Conservation (phyloP, 2,888 invertebrate species). For the Xanthorhoe designata region DNA sequence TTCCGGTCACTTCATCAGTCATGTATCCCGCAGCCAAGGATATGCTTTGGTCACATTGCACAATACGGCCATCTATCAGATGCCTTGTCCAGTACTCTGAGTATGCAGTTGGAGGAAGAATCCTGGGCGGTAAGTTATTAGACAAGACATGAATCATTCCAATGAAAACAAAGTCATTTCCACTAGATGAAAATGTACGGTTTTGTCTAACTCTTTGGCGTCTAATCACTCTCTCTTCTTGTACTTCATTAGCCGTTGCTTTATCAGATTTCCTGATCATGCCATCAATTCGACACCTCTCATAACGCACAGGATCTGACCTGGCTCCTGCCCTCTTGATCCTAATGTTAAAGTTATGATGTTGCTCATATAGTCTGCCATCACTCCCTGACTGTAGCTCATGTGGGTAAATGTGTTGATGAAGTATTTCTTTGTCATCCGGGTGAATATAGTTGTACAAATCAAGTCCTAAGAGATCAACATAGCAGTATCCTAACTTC, state of each 20-base stretch:
- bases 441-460: slow-evolving; percentile 93
- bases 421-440: slow-evolving; percentile 92
- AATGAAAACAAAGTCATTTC: slow-evolving; percentile 88
- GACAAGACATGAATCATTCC: slow-evolving; percentile 89
- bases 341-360: slow-evolving; percentile 85
- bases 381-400: slow-evolving; percentile 75
- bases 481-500: slow-evolving; percentile 94
- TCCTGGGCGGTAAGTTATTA: slow-evolving; percentile 82
- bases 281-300: slow-evolving; percentile 89
- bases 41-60: slow-evolving; percentile 96
- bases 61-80: slow-evolving; percentile 94
- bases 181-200: slow-evolving; percentile 82
- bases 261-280: slow-evolving; percentile 85
- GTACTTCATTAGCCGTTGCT: slow-evolving; percentile 81
- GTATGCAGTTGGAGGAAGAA: slow-evolving; percentile 87
- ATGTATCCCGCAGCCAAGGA: slow-evolving; percentile 95
- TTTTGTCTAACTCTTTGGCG: slow-evolving; percentile 83
- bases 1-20: slow-evolving; percentile 95
- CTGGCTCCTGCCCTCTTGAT: slow-evolving; percentile 89
- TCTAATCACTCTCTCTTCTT: slow-evolving; percentile 80
- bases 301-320: slow-evolving; percentile 90
- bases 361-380: slow-evolving; percentile 70
- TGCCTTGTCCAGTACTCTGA: slow-evolving; percentile 96
- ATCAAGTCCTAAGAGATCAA: slow-evolving; percentile 95
- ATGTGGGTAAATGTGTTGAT: slow-evolving; percentile 87